These are phyloP conservation scores for Lithophane leautieri DNA, from an alignment of 2,888 invertebrate genomes.

Conservation along the genomic window DNA sequence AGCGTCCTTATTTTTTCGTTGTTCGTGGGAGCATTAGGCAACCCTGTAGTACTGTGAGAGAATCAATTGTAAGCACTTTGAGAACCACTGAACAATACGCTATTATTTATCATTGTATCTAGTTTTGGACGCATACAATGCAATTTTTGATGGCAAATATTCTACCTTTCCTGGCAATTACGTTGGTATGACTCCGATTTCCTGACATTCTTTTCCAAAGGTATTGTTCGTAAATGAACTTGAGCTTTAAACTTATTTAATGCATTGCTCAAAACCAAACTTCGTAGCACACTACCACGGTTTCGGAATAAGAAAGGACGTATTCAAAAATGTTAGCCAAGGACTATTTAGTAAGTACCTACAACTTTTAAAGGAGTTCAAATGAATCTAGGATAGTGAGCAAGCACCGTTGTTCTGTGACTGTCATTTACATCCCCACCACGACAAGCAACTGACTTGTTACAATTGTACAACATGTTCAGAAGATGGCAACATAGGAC, in stretches of 20 bases:
- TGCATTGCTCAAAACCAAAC: not conserved
- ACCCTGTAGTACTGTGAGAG: slow-evolving; percentile 33
- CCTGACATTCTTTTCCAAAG: not conserved
- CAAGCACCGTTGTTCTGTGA: slow-evolving; percentile 24
- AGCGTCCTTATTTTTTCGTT: slow-evolving; percentile 8
- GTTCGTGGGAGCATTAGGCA: slow-evolving; percentile 54
- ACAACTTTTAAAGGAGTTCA: not conserved
- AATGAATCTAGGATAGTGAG: slow-evolving; percentile 15
- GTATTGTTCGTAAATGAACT: not conserved
- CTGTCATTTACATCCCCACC: slow-evolving; percentile 17
- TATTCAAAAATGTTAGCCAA: not conserved
- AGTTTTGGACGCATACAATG: slow-evolving; percentile 19
- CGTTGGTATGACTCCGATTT: not conserved
- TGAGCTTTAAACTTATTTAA: not conserved
- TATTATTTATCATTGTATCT: slow-evolving; percentile 39
- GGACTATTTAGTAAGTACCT: too few species aligned
- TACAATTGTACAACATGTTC: not conserved
- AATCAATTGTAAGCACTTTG: slow-evolving; percentile 56
- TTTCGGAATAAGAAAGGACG: not conserved
- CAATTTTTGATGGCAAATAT: slow-evolving; percentile 9
- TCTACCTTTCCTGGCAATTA: slow-evolving; percentile 5
- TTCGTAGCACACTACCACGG: not conserved
- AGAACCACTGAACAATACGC: slow-evolving; percentile 55
- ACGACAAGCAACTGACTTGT: not conserved
- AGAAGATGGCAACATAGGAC: slow-evolving; percentile 2